Conservation (phyloP, 2,113 vertebrate species). For the Pangasianodon hypophthalmus region DNA sequence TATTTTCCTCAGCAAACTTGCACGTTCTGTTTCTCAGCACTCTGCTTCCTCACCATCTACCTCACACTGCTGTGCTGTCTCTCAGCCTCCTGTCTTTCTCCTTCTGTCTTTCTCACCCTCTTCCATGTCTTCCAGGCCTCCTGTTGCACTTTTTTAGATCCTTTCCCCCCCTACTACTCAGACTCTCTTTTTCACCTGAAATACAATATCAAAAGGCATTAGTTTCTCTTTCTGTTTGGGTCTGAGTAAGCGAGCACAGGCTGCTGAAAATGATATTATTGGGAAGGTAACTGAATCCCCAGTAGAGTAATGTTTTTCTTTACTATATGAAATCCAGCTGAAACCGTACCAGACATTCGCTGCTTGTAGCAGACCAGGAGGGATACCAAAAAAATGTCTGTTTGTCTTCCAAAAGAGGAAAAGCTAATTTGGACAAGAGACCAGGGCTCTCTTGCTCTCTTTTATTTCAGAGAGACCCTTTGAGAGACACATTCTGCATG, state of each 20-base stretch:
- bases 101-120: constrained; percentile 18
- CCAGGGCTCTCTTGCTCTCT: not conserved
- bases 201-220: constrained; percentile 18
- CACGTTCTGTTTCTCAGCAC: constrained; percentile 1
- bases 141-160: not conserved
- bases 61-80: constrained; percentile 13
- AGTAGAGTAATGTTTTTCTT: constrained; percentile 32
- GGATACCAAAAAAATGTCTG: constrained; percentile 31
- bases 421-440: not conserved
- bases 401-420: constrained; percentile 17
- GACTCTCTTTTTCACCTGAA: constrained; percentile 25
- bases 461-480: not conserved
- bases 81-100: constrained; percentile 11
- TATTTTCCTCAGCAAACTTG: not conserved
- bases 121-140: not conserved
- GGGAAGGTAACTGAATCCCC: constrained; percentile 26
- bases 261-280: constrained; percentile 37
- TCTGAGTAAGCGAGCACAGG: constrained; percentile 24
- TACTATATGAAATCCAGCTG: constrained; percentile 34
- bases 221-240: constrained; percentile 18
- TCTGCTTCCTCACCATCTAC: constrained; percentile 31
- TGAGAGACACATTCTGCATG: not conserved
- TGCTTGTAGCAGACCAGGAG: constrained; percentile 31
- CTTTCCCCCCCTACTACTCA: not conserved
- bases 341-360: constrained; percentile 33